These are phyloP conservation scores for Proterorhinus semilunaris DNA, from an alignment of 2,113 vertebrate species.

Conservation along the genomic window DNA sequence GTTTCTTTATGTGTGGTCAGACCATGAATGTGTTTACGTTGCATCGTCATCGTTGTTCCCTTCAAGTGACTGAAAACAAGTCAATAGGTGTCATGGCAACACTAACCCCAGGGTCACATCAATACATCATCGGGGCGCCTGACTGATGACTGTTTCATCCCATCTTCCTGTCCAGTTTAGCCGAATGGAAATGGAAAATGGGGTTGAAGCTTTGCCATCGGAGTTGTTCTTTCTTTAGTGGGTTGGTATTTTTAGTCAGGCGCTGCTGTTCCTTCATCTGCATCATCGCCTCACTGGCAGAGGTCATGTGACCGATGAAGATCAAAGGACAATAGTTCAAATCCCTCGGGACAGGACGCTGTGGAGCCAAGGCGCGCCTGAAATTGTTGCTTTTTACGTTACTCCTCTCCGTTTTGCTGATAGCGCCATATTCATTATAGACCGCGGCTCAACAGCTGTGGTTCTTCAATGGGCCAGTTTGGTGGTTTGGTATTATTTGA, in stretches of 20 bases:
- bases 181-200: not conserved
- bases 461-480: not conserved
- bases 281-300: constrained; percentile 4
- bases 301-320: not conserved
- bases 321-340: constrained; percentile 2
- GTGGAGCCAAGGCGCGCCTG: constrained; percentile 16
- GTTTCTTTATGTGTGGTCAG: no score
- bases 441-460: no score
- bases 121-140: not conserved
- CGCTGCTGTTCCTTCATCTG: not conserved
- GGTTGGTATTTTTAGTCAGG: constrained; percentile 18
- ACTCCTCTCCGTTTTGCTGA: not conserved
- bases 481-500: no score
- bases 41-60: no score
- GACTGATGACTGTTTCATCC: not conserved
- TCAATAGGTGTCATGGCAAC: not conserved
- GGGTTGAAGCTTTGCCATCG: not conserved
- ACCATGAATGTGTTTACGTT: no score
- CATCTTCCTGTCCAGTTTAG: constrained; percentile 1
- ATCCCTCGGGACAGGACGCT: constrained; percentile 15
- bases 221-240: not conserved
- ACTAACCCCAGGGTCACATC: constrained; percentile 13
- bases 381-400: not conserved
- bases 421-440: no score
- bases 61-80: no score